Percentiles rank a stretch among this genome's conserved stretches.
Conservation (phyloP, 2,888 invertebrate genomes). For the Pristionchus maxplancki region DNA sequence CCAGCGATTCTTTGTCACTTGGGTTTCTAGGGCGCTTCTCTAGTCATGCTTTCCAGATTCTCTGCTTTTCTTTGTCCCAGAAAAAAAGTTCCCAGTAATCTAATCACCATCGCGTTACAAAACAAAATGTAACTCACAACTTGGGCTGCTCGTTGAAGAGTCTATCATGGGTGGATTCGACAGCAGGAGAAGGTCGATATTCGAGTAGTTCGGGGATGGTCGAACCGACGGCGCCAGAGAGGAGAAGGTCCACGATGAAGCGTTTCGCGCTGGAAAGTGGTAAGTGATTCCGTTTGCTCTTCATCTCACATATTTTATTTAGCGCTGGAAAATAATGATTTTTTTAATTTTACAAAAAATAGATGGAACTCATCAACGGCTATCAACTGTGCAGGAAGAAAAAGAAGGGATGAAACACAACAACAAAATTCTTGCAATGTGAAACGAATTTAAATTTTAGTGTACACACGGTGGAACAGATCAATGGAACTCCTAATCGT, state of each 20-base stretch:
- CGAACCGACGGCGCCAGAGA: slow-evolving; percentile 82
- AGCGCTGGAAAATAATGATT: too few species aligned
- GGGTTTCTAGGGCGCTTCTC: not conserved
- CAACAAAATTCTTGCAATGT: too few species aligned
- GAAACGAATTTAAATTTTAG: not conserved
- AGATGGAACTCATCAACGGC: not conserved
- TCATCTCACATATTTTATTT: too few species aligned
- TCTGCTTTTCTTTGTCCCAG: not conserved
- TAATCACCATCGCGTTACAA: too few species aligned
- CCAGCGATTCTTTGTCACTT: not conserved
- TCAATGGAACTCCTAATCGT: too few species aligned
- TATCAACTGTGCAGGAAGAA: not conserved
- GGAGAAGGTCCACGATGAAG: slow-evolving; percentile 85
- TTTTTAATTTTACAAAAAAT: not conserved
- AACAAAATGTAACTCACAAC: slow-evolving; percentile 14
- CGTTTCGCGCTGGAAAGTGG: slow-evolving; percentile 84
- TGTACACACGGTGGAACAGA: not conserved
- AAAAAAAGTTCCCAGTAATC: not conserved
- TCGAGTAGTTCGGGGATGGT: slow-evolving; percentile 78
- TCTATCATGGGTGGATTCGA: slow-evolving; percentile 35
- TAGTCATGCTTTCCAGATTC: not conserved
- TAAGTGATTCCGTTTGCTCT: too few species aligned
- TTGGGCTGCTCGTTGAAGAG: slow-evolving; percentile 50
- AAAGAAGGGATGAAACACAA: not conserved
- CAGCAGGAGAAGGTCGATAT: slow-evolving; percentile 55